Conservation (phyloP, 2,113 vertebrate genomes). For the Oriolus oriolus region DNA sequence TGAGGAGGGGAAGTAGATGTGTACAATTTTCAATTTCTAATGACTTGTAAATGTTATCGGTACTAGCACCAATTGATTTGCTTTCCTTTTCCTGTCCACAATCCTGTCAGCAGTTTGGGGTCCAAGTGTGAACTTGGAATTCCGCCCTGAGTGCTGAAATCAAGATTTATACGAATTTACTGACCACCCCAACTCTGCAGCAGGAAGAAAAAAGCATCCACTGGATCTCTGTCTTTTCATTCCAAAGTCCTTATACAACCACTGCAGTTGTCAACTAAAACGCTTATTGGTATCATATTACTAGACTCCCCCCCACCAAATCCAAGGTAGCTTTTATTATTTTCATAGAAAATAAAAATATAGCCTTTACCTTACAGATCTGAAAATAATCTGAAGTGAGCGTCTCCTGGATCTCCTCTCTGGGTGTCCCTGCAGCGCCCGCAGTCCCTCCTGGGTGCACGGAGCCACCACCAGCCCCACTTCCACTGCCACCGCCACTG, state of each 20-base stretch:
- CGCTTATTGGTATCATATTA: not conserved
- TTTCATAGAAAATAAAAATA: not conserved
- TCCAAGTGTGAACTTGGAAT: not conserved
- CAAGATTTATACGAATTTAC: not conserved
- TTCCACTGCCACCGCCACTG: constrained; percentile 56
- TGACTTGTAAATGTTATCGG: not conserved
- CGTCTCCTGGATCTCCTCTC: constrained; percentile 90
- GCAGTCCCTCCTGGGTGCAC: constrained; percentile 79
- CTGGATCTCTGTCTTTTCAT: not conserved
- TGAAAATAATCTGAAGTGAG: constrained; percentile 95
- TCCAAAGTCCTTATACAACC: constrained; percentile 35
- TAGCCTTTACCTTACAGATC: constrained; percentile 90
- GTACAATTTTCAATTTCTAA: not conserved
- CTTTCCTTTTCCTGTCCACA: not conserved
- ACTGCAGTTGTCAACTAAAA: constrained; percentile 26
- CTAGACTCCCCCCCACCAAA: not conserved
- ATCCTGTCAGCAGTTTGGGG: not conserved
- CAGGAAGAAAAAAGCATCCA: not conserved
- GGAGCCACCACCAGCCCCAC: constrained; percentile 62
- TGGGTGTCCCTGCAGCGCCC: constrained; percentile 81
- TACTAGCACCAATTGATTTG: not conserved
- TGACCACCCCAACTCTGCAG: not conserved
- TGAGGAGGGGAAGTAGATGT: not conserved
- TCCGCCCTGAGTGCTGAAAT: not conserved
- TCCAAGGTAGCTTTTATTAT: not conserved